Evolutionary conservation across 2,888 invertebrate genomes (phyloP).

Genomic region (Rhamphomyia laevipes): DNA sequence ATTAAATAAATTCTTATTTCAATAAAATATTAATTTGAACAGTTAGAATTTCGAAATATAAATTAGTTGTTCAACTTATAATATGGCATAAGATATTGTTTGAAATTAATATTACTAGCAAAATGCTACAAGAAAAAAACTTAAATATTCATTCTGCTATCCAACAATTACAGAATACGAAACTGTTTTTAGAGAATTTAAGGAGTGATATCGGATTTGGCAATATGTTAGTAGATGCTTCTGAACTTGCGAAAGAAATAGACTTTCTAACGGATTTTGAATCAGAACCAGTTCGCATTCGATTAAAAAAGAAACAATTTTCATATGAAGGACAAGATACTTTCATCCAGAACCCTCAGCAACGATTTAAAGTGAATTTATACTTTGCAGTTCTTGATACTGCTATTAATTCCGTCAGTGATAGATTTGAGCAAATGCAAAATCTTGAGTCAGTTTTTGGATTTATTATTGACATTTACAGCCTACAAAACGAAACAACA

Average conservation of each 20-base stretch:
- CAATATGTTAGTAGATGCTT: neutral
- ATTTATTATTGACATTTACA: conserved; percentile 1
- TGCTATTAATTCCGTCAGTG: conserved; percentile 1
- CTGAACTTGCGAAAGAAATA: neutral
- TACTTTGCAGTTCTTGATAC: conserved; percentile 3
- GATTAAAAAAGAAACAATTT: neutral
- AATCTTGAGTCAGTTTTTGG: conserved; percentile 1
- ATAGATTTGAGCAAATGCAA: conserved; percentile 5
- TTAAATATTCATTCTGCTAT: neutral
- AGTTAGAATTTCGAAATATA: neutral
- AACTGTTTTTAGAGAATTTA: neutral
- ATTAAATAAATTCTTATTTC: too few species aligned
- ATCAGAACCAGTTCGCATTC: neutral
- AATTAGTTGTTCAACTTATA: neutral
- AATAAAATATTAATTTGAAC: too few species aligned
- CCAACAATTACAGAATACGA: neutral
- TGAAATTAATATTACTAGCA: neutral
- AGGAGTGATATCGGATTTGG: neutral
- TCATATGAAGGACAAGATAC: neutral
- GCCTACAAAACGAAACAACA: neutral
- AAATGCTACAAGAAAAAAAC: neutral
- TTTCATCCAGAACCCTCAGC: conserved; percentile 1
- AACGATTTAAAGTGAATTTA: conserved; percentile 5
- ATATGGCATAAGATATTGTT: neutral
- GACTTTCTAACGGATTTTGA: neutral